Conservation (phyloP, 2,888 invertebrate species). For the Heterodera filipjevi region DNA sequence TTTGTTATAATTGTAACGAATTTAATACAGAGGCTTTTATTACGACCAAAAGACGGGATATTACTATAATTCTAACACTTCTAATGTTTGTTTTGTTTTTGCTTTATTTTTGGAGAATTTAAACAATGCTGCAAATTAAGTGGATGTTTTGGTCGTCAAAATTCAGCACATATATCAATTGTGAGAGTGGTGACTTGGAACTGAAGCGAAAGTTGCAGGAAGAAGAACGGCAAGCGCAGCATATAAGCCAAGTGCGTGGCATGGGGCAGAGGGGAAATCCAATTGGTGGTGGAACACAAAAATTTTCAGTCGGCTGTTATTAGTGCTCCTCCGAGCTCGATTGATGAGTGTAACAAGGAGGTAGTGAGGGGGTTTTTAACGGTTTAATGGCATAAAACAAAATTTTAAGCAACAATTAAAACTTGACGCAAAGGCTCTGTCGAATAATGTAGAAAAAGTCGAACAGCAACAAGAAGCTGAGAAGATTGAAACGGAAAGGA, state of each 20-base stretch:
- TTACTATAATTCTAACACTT: conserved; percentile 88
- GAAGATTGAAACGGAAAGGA: neutral
- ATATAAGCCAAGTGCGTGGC: conserved; percentile 11
- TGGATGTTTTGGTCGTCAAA: conserved; percentile 90
- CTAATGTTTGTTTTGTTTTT: conserved; percentile 59
- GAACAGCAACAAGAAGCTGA: neutral
- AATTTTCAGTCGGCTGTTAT: conserved; percentile 20
- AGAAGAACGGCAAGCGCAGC: conserved; percentile 31
- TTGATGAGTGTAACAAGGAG: neutral
- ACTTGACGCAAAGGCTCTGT: neutral
- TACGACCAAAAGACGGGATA: conserved; percentile 85
- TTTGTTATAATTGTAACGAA: too few species aligned
- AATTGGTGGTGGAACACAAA: neutral
- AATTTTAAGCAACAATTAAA: conserved; percentile 1
- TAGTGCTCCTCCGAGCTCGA: conserved; percentile 18
- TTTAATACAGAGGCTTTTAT: conserved; percentile 78
- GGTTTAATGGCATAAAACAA: neutral
- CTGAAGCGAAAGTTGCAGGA: conserved; percentile 38
- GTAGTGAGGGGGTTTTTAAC: neutral
- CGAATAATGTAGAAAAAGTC: neutral
- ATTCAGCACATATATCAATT: conserved; percentile 56
- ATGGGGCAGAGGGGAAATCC: too few species aligned
- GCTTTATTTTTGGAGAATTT: neutral
- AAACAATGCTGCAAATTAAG: conserved; percentile 64
- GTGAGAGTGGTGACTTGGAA: conserved; percentile 42